A percentile compares a stretch with the other conserved stretches of the same genome.
phyloP scores from a whole-genome alignment of 2,797 vertebrate genomes.

The Bucorvus abyssinicus region DNA sequence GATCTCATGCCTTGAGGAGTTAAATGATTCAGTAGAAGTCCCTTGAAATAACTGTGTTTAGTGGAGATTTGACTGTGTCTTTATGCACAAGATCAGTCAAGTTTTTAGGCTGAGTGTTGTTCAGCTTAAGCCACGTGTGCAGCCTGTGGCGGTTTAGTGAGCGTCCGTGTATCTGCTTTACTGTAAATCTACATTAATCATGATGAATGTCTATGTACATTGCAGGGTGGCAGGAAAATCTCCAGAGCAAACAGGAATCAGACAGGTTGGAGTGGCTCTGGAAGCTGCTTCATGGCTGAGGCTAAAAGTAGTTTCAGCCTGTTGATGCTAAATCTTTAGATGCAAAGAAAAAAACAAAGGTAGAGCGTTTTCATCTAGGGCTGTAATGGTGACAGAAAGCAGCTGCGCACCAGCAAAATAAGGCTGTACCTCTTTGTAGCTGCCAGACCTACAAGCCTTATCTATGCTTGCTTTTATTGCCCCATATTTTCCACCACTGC shows the following conservation, averaged over 20 bases:
- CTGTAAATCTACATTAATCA: slow-evolving; percentile 26
- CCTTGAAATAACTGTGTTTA: neutral
- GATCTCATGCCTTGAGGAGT: neutral
- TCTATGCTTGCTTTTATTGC: slow-evolving; percentile 6
- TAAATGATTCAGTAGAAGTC: neutral
- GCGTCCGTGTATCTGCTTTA: neutral
- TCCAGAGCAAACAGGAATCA: slow-evolving; percentile 49
- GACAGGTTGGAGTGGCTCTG: slow-evolving; percentile 55
- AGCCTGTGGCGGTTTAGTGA: neutral
- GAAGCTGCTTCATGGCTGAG: slow-evolving; percentile 1
- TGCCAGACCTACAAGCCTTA: slow-evolving; percentile 37
- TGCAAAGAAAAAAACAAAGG: neutral
- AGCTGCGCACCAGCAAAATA: neutral
- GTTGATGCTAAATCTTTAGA: slow-evolving; percentile 31
- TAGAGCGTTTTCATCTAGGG: slow-evolving; percentile 8
- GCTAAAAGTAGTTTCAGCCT: slow-evolving; percentile 42
- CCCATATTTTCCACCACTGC: slow-evolving; percentile 24
- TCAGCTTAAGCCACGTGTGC: neutral
- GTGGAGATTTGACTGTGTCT: neutral
- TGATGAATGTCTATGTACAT: neutral
- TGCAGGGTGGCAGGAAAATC: slow-evolving; percentile 31
- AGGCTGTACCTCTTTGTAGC: neutral
- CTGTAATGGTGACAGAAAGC: slow-evolving; percentile 40
- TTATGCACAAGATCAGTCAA: neutral
- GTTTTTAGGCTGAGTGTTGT: neutral